Evolutionary conservation across 2,797 vertebrate genomes (phyloP), one percentile per base, ranked within the genome.

Genomic region (Protonibea diacanthus): DNA sequence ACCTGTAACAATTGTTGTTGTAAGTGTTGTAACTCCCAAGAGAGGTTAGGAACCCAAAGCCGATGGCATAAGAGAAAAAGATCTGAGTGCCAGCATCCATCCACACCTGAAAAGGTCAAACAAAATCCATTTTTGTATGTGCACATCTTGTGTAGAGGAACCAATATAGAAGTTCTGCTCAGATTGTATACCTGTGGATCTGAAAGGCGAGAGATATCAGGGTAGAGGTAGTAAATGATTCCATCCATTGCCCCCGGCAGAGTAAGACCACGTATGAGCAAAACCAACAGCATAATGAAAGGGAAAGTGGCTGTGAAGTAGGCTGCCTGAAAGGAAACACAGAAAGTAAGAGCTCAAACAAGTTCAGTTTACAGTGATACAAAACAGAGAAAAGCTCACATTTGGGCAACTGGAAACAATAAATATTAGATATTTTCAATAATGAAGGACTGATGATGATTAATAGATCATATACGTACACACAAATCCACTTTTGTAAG

Each of bases 291-390:
- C 69, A 97, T 96, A 3, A 95, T 44, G 2, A 94, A 97, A 42
- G 97, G 97, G 86, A 98, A 94, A 8, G 97, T 98, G 80, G 97
- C 97, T 3, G 97, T 98, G 93, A 98, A 97, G 95, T 94, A 98
- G 42, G 96, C 97, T 11, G 97, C 97, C 97, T 98, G 91, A 38
- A 64, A 69, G 17, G 0, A 57, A 15, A 57, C 3, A 71, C 9
- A 65, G 18, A 29, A 18, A 53, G 5, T 20, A n/a, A 44, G 7
- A 56, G 14, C 10, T 7, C 11, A 51, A 49, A 52, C 0, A 5
- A 5, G 10, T 52, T 52, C 1, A 52, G 9, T 51, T n/a, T 51
- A n/a, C 3, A 51, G 49, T 52, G 4, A 11, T 21, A 51, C 2
- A 21, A 52, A 44, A 44, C 3, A 44, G 42, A 44, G 42, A 44